Evolutionary conservation across 2,113 vertebrate species (phyloP), one percentile per base, ranked within the genome.

Genomic region (Pteronura brasiliensis): DNA sequence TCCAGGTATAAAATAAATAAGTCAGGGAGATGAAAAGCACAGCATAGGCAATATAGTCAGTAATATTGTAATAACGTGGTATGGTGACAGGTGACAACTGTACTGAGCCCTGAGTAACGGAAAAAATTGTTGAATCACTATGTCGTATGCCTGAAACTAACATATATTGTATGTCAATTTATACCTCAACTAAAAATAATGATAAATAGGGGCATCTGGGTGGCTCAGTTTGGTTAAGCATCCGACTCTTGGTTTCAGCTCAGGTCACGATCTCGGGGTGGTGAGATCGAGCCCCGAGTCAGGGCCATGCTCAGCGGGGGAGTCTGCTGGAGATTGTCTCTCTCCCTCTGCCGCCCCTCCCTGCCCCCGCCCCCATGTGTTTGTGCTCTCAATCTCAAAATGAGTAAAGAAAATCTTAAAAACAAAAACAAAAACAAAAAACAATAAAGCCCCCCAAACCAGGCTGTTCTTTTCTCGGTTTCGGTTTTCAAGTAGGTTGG

Each of bases 281-380:
- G n/a, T 9, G 18, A 36, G 67, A 10, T 21, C 0, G 4, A 69
- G 18, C 8, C 3, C 67, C 0, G 34, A 7, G 13, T 21, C 0
- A n/a, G 18, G 18, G 67, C 7, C 18, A 21, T 10, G 67, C 67
- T 69, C 34, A n/a, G 67, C 67, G 6, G 67, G 67, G 67, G 67
- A 36, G 34, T 69, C 67, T 36, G 4, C 34, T 36, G 17, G 67
- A 69, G 67, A 69, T 8, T n/a, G 20, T 69, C 67, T 69, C 65
- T n/a, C 65, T 69, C 34, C 18, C 67, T 36, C 34, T 69, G 34
- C 34, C 8, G 10, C 59, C 59, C 23, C 59, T 61, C 59, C 23
- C 23, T 25, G 31, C 17, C 34, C 34, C 34, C 34, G 3, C 15
- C 34, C 31, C 34, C 11, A 12, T 67, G 18, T 36, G 29, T 34